These are phyloP conservation scores for Notodonta ziczac DNA, from an alignment of 2,888 invertebrate species.

Conservation along the genomic window DNA sequence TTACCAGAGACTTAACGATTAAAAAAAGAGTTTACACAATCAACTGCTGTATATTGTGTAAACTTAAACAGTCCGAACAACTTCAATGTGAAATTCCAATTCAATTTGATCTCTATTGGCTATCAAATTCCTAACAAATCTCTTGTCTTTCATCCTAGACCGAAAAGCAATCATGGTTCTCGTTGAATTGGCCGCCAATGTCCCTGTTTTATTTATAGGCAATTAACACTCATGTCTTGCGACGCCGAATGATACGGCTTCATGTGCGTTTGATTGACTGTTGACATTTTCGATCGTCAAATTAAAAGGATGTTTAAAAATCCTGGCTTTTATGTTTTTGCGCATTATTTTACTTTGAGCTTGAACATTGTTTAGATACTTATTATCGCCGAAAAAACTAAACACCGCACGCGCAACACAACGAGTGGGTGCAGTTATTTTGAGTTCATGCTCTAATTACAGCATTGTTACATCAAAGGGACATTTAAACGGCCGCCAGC, in stretches of 20 bases:
- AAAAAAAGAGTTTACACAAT: not conserved
- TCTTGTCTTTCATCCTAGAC: constrained; percentile 27
- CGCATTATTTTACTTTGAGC: constrained; percentile 13
- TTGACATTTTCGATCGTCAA: constrained; percentile 60
- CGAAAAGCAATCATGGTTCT: constrained; percentile 42
- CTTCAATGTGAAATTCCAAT: not conserved
- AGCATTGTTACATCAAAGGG: constrained; percentile 55
- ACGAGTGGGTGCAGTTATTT: constrained; percentile 55
- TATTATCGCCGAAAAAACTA: constrained; percentile 39
- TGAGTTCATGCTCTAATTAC: constrained; percentile 62
- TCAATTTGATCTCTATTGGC: constrained; percentile 3
- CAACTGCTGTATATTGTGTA: constrained; percentile 10
- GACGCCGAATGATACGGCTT: constrained; percentile 50
- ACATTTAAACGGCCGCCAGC: constrained; percentile 53
- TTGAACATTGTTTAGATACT: constrained; percentile 21
- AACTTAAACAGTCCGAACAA: not conserved
- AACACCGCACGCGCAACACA: constrained; percentile 40
- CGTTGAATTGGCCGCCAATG: constrained; percentile 39
- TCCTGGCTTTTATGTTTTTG: constrained; percentile 4
- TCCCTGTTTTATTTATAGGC: constrained; percentile 64
- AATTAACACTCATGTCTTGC: constrained; percentile 60
- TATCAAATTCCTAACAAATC: constrained; percentile 17
- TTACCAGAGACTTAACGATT: too few relatives aligned
- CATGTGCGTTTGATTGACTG: constrained; percentile 69
- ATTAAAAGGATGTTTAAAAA: constrained; percentile 15